Evolutionary conservation across 2,797 vertebrate genomes (phyloP).

Genomic region (Scarus forsteni): DNA sequence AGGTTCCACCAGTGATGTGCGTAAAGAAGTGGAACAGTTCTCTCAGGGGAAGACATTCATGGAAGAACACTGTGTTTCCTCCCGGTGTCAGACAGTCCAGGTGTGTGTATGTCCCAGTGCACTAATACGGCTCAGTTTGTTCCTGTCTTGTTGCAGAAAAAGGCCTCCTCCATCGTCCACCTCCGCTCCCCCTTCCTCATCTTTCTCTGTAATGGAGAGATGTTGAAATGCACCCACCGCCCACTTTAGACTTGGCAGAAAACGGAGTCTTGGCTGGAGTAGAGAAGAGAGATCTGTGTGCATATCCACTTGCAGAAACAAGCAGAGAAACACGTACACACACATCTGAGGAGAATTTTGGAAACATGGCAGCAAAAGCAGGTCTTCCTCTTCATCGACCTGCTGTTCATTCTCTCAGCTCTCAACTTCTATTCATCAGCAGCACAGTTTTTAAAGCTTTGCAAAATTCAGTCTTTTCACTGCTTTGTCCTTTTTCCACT

Average conservation of each 20-base stretch:
- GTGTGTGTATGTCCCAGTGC: constrained; percentile 17
- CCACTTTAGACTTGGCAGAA: constrained; percentile 77
- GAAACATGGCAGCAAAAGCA: constrained; percentile 71
- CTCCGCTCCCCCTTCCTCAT: constrained; percentile 55
- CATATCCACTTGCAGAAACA: constrained; percentile 21
- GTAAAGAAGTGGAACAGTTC: constrained; percentile 70
- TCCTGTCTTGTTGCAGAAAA: constrained; percentile 54
- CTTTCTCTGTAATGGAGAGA: constrained; percentile 73
- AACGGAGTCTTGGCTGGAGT: constrained; percentile 65
- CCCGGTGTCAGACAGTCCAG: constrained; percentile 59
- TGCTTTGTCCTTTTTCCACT: constrained; percentile 10
- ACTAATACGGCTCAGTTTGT: constrained; percentile 50
- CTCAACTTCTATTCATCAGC: constrained; percentile 62
- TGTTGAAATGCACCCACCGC: constrained; percentile 76
- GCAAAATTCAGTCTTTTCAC: constrained; percentile 39
- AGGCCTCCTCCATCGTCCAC: constrained; percentile 36
- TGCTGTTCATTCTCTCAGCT: constrained; percentile 72
- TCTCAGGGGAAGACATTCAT: constrained; percentile 51
- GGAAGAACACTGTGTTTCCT: constrained; percentile 59
- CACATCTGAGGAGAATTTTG: constrained; percentile 64
- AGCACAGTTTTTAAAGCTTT: constrained; percentile 40
- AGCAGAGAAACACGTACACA: constrained; percentile 7
- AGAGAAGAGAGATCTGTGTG: constrained; percentile 56
- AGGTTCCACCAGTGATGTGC: constrained; percentile 58
- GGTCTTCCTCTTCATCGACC: constrained; percentile 68